Evolutionary conservation across 2,797 vertebrate species (phyloP).

Genomic region (Enteromius unitaeniatus): DNA sequence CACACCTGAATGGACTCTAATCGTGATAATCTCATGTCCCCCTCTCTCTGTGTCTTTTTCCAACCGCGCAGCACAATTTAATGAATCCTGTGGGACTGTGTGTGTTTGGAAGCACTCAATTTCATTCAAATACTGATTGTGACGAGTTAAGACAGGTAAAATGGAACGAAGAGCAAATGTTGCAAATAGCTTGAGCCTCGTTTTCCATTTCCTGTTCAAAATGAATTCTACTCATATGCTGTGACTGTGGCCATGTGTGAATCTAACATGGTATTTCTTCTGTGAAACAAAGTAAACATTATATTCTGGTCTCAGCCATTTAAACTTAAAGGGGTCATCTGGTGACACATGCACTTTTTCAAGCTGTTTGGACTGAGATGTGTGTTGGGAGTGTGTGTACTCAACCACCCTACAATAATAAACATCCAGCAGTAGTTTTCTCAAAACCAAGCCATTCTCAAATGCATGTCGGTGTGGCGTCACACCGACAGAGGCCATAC

Average conservation of each 20-base stretch:
- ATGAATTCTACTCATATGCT: slow-evolving; percentile 6
- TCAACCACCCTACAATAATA: no score
- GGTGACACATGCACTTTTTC: no score
- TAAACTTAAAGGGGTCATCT: no score
- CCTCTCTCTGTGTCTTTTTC: background rate
- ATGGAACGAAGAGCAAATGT: slow-evolving; percentile 20
- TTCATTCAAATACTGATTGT: slow-evolving; percentile 23
- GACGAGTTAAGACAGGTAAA: slow-evolving; percentile 8
- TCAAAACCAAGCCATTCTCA: no score
- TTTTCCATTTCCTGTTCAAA: slow-evolving; percentile 32
- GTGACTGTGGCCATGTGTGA: background rate
- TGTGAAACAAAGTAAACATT: background rate
- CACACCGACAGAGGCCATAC: no score
- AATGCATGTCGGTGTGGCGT: no score
- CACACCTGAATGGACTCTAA: slow-evolving; percentile 16
- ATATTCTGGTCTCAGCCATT: background rate
- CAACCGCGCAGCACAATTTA: slow-evolving; percentile 1
- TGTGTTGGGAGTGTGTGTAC: no score
- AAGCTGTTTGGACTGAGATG: no score
- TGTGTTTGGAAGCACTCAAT: background rate
- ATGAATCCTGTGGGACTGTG: background rate
- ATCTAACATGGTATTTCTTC: background rate
- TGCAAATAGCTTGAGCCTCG: background rate
- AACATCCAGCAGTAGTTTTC: no score
- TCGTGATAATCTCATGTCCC: slow-evolving; percentile 1